phyloP scores from a whole-genome alignment of 2,113 vertebrate species.

The Sturnira hondurensis region DNA sequence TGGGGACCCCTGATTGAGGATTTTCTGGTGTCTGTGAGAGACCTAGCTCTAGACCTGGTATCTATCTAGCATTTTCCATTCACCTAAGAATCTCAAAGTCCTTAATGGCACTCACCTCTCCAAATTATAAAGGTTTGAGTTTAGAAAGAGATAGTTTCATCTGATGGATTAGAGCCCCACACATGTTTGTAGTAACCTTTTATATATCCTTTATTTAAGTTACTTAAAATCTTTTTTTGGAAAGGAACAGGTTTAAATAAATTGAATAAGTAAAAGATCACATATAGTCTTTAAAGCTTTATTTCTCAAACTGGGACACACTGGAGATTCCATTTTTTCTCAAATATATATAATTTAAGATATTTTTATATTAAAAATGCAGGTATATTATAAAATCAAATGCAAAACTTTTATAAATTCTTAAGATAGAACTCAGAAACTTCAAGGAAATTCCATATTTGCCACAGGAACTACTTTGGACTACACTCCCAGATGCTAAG shows the following conservation, averaged over 20 bases:
- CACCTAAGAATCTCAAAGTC: not conserved
- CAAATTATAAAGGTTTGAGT: not conserved
- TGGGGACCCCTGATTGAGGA: not conserved
- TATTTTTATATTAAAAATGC: not conserved
- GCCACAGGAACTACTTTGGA: not conserved
- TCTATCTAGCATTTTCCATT: not conserved
- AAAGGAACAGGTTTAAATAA: not conserved
- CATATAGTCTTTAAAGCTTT: not conserved
- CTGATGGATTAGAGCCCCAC: not conserved
- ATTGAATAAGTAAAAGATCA: not conserved
- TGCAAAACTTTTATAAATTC: not conserved
- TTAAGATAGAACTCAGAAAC: not conserved
- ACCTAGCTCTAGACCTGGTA: not conserved
- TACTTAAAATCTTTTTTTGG: not conserved
- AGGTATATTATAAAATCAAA: not conserved
- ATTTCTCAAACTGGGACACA: not conserved
- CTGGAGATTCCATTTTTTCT: not conserved
- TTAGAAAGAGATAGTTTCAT: not conserved
- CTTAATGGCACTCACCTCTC: not conserved
- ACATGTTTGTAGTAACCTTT: not conserved
- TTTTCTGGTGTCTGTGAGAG: not conserved
- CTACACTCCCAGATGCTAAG: not conserved
- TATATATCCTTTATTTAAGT: not conserved
- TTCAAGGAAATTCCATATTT: not conserved
- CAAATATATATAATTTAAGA: slow-evolving; percentile 2